Base-by-base conservation (phyloP, 2,797 vertebrate species). In the Pelodytes ibericus region DNA sequence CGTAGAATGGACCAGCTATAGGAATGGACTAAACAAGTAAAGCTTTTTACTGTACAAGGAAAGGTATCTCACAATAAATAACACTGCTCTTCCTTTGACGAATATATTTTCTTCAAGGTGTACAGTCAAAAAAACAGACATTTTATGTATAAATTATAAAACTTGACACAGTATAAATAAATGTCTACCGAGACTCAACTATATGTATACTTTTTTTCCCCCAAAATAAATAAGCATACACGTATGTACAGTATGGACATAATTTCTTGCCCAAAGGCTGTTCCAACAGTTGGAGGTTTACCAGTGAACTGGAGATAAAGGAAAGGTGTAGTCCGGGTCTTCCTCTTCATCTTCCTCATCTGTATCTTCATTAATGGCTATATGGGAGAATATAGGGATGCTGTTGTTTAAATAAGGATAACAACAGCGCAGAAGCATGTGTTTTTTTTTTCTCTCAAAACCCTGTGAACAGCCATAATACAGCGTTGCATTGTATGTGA, bases 181-280 rank as follows among this genome's bases (percentile, higher is more conserved):
- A 98, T 94, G 95, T 97, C 95, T 95, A 96, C 92, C 84, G 24
- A 94, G 94, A 97, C 94, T 98, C 95, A 95, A 96, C 96, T 98
- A 96, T 94, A 95, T 94, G 96, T 96, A 95, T 96, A 96, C 92
- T 97, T 96, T 95, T 87, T 94, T 95, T 91, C 94, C 93, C 93
- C 92, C 95, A 95, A 97, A 99, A 99, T 99, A 99, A 99, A 99
- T 99, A 98, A 97, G 95, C 96, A 94, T 98, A 99, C 96, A 98
- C 94, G 93, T 97, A 95, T 98, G 91, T 99, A 98, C 97, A 99
- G 94, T 97, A 96, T 94, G 94, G 94, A 97, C 94, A 98, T 93
- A 92, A 93, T 92, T 95, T 91, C 78, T 88, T 92, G 91, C 93
- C 92, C 93, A 94, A 91, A 91, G 93, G 93, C 93, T 93, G 86